Evolutionary conservation across 2,888 invertebrate species (phyloP), one percentile per base, ranked within the genome.

Genomic region (Biston betularia): DNA sequence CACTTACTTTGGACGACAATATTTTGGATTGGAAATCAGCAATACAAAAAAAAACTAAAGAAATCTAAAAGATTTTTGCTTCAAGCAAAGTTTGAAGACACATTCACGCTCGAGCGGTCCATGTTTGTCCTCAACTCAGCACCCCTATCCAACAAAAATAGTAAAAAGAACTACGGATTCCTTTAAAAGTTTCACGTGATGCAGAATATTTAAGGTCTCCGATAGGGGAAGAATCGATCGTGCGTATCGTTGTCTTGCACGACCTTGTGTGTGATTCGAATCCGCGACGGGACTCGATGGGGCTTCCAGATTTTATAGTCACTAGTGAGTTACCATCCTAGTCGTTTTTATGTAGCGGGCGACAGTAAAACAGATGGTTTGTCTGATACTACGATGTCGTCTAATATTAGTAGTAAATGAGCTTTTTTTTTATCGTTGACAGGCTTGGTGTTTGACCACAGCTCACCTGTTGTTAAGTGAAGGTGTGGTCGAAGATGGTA

Each of bases 161-260:
- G 74, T 77, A 40, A 58, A 63, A 54, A 53, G 38, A 60, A 58
- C 24, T 42, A 79, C 74, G 53, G 58, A 67, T 44, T 79, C 73
- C 76, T 75, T 78, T 78, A 78, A 85, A 87, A 86, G 78, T 87
- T 86, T 81, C 79, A 75, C 85, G 86, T 83, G 87, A 85, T 79
- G 80, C 81, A 79, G 83, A 84, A 83, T 85, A 86, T 87, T 86
- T 85, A 85, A 84, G 83, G 81, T 82, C 80, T 71, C 73, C 67
- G 74, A 73, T 72, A 77, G 73, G 76, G 82, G 83, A 76, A 69
- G 67, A 69, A 70, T 75, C 81, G 82, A 78, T 79, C 83, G 81
- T 79, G 75, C 73, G 52, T 53, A 35, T 53, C 52, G 38, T 10
- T 53, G 52, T 53, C 52, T 53, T 53, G 52, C 38, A 53, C 52